Conservation (phyloP, 2,113 vertebrate species). For the rabbit (Oryctolagus cuniculus) region mOryCun1.1 NC_091451.1:42230001-42230500, state of each 20-base stretch:
- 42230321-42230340: neutral
- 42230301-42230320: neutral
- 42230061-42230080: neutral
- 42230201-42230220: neutral
- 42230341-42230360: neutral
- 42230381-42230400: neutral
- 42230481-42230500: neutral
- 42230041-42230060: neutral
- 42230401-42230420: neutral
- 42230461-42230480: conserved; percentile 57
- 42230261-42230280: neutral
- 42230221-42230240: neutral
- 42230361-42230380: neutral
- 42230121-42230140: neutral
- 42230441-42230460: neutral
- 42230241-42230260: neutral
- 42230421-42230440: neutral
- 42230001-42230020: neutral
- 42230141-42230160: neutral
- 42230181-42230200: no score
- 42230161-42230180: neutral
- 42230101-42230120: neutral
- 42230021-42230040: neutral
- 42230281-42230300: neutral
- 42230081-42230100: neutral